Conservation (phyloP, 2,113 vertebrate genomes). For the Melospiza melodia region DNA sequence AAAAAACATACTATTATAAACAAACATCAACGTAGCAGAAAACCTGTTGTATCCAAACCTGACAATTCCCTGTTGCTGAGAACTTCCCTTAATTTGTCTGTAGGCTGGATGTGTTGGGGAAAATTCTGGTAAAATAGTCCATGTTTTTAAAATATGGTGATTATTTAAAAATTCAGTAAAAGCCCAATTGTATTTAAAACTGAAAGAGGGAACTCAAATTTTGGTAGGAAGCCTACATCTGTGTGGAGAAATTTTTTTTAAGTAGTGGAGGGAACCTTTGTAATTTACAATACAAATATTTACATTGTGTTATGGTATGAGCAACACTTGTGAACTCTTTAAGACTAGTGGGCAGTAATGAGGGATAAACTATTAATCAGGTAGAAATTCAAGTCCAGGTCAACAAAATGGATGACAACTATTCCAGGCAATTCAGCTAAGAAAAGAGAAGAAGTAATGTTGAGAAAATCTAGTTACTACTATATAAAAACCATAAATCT, state of each 20-base stretch:
- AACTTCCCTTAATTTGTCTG: not conserved
- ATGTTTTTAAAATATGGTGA: not conserved
- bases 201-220: not conserved
- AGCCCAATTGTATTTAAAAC: not conserved
- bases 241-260: not conserved
- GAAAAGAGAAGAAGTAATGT: not conserved
- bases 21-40: not conserved
- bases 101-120: not conserved
- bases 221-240: not conserved
- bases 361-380: not conserved
- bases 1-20: not conserved
- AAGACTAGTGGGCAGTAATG: not conserved
- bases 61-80: not conserved
- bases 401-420: not conserved
- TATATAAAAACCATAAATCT: not conserved
- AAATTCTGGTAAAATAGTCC: not conserved
- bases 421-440: not conserved
- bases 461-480: not conserved
- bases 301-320: not conserved
- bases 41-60: not conserved
- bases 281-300: not conserved
- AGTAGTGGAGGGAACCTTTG: not conserved
- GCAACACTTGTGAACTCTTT: not conserved
- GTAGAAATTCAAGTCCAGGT: not conserved
- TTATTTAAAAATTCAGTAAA: not conserved